Conservation (phyloP, 2,113 vertebrate genomes). For the Gracilinanus agilis region DNA sequence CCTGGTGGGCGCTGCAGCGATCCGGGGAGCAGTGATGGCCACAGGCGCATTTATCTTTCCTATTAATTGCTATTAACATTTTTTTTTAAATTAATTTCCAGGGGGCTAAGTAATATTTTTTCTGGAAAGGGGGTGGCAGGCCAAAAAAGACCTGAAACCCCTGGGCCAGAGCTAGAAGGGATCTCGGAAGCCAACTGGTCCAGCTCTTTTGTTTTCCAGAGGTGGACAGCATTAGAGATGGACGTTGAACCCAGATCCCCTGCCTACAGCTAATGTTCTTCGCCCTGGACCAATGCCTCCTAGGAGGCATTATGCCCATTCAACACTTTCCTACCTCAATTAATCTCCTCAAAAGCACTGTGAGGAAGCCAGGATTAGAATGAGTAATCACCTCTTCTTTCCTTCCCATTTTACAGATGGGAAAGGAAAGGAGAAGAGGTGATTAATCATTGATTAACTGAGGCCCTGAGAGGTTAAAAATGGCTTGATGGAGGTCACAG, state of each 20-base stretch:
- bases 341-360: background rate
- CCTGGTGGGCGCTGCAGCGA: no score
- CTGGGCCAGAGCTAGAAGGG: no score
- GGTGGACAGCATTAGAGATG: background rate
- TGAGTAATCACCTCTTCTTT: background rate
- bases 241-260: background rate
- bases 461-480: background rate
- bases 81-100: no score
- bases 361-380: background rate
- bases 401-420: background rate
- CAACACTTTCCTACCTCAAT: background rate
- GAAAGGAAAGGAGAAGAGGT: no score
- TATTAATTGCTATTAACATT: no score
- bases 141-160: no score
- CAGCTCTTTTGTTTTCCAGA: background rate
- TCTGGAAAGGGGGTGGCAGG: no score
- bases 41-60: no score
- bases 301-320: background rate
- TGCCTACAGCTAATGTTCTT: background rate
- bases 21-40: no score
- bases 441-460: no score
- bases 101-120: no score
- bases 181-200: no score
- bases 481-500: background rate
- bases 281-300: background rate